These are phyloP conservation scores for Phalacrocorax carbo DNA, from an alignment of 2,113 vertebrate genomes.

Conservation along the genomic window DNA sequence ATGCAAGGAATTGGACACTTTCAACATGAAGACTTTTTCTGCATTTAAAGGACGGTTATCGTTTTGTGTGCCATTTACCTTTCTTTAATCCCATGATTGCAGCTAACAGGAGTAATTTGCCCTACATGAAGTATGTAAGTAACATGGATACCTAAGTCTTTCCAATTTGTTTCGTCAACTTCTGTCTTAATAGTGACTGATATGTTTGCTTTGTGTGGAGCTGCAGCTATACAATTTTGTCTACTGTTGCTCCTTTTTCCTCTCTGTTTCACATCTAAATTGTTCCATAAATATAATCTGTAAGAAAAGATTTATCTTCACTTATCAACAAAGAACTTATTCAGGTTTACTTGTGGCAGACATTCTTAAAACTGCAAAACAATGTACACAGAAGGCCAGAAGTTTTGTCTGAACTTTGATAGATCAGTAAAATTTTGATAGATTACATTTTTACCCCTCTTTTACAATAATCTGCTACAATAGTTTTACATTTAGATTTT, in stretches of 20 bases:
- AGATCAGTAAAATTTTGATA: neutral
- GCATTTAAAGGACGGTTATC: neutral
- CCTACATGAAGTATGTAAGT: neutral
- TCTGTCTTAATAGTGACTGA: conserved; percentile 39
- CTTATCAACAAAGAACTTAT: conserved; percentile 1
- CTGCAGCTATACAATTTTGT: conserved; percentile 1
- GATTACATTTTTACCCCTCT: neutral
- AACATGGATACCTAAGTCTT: conserved; percentile 13
- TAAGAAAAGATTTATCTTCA: neutral
- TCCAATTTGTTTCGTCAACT: conserved; percentile 12
- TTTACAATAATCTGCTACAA: neutral
- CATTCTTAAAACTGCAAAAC: neutral
- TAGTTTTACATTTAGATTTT: neutral
- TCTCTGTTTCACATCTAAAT: conserved; percentile 28
- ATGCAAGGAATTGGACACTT: neutral
- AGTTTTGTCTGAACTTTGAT: neutral
- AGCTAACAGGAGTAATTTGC: conserved; percentile 16
- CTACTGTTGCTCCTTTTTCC: neutral
- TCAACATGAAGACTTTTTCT: neutral
- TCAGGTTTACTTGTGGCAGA: neutral
- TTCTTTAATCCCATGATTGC: neutral
- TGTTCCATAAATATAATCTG: conserved; percentile 4
- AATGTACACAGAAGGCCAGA: neutral
- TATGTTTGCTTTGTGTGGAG: neutral
- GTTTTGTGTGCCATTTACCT: neutral